These are phyloP conservation scores for Scalopus aquaticus DNA, from an alignment of 2,113 vertebrate genomes.

Conservation along the genomic window DNA sequence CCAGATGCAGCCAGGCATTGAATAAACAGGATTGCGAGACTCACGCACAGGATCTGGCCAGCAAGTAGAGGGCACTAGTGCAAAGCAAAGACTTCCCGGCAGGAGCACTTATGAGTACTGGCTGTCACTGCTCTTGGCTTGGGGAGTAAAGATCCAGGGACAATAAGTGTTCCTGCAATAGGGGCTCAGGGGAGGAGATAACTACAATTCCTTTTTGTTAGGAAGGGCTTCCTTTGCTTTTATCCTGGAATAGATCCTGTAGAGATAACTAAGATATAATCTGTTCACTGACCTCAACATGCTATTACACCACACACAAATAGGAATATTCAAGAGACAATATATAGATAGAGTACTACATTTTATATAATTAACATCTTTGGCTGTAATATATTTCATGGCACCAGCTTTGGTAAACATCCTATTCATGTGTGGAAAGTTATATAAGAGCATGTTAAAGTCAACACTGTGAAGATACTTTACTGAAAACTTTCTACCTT, in stretches of 20 bases:
- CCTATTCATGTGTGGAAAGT: neutral
- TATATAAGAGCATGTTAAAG: neutral
- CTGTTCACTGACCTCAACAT: neutral
- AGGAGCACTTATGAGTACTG: neutral
- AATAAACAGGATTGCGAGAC: neutral
- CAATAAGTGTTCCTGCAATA: neutral
- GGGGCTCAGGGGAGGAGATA: neutral
- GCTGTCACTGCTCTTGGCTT: neutral
- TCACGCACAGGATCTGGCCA: neutral
- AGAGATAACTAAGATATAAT: neutral
- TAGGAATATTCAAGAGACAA: neutral
- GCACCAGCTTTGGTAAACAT: neutral
- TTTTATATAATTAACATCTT: neutral
- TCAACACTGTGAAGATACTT: neutral
- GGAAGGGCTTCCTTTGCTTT: neutral
- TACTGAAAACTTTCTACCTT: neutral
- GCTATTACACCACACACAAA: neutral
- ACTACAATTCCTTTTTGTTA: neutral
- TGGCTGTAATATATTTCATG: neutral
- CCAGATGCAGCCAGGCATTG: neutral
- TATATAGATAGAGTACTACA: neutral
- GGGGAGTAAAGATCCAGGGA: neutral
- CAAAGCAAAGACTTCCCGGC: neutral
- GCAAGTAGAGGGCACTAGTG: conserved; percentile 1
- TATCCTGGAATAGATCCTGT: neutral